Evolutionary conservation across 2,113 vertebrate genomes (phyloP), one percentile per base, ranked within the genome.

Genomic region (Cranoglanis bouderius): DNA sequence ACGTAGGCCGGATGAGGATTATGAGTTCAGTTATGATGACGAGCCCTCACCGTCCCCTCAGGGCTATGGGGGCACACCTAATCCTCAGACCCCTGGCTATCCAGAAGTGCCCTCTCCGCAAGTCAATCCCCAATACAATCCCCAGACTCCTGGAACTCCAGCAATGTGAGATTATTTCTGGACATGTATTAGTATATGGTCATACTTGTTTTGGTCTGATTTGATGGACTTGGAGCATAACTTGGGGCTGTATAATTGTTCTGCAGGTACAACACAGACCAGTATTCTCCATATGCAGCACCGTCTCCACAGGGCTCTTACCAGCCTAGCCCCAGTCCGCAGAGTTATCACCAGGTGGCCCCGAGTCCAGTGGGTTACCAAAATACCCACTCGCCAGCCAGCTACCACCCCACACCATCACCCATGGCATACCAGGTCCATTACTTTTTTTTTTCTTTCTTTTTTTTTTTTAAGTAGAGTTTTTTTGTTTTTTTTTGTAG

Each of bases 321-420:
- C 94, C 98, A 98, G 92, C 97, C 98, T 86, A 99, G 97, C 65
- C 98, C 98, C 82, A 97, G 97, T 53, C 98, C 98, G 4, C 98
- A 98, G 94, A 98, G 97, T 90, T 99, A 98, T 95, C 97, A 99
- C 92, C 98, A 98, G 94, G 98, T 98, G 92, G 97, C 97, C 0
- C 98, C 98, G 0, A 98, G 97, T 38, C 98, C 97, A 0, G 97
- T 98, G 0, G 97, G 97, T 78, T 98, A 97, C 93, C 98, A 98
- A 91, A 99, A 98, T 90, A 99, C 97, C 1, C 97, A 98, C 91
- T 99, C 98, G 0, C 98, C 98, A 0, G 97, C 98, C 93, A 98
- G 97, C 92, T 99, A 99, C 93, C 98, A 99, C 63, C 98, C 98
- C 0, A 99, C 98, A 0, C 98, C 97, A 0, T 98, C 97, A 0